These are phyloP conservation scores for Natrix natrix DNA, from an alignment of 2,797 vertebrate species.

Conservation along the genomic window DNA sequence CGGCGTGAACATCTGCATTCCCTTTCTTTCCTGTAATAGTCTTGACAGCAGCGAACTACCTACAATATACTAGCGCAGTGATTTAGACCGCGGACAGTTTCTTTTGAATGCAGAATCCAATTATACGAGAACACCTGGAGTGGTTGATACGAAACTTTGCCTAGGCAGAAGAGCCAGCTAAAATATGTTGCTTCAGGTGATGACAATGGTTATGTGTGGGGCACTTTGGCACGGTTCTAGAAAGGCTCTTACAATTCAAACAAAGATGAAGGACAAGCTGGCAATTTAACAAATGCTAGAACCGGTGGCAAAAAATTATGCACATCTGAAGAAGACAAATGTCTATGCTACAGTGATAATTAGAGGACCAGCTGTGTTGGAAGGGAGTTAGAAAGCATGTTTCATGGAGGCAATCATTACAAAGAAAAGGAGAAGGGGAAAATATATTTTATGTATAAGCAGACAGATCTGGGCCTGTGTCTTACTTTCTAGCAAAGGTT, in stretches of 20 bases:
- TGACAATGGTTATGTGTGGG: background rate
- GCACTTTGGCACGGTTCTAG: background rate
- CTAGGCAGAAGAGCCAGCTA: constrained; percentile 13
- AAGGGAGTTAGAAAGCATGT: background rate
- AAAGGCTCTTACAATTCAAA: background rate
- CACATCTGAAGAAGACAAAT: background rate
- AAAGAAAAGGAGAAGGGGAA: background rate
- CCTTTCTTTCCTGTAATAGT: constrained; percentile 12
- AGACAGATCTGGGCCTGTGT: background rate
- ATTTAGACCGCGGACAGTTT: background rate
- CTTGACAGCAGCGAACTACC: constrained; percentile 6
- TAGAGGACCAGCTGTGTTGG: background rate
- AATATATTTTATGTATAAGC: background rate
- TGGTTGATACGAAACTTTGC: constrained; percentile 9
- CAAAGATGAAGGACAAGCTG: background rate
- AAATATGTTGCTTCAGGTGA: constrained; percentile 9
- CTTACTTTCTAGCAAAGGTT: background rate
- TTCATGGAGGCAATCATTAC: background rate
- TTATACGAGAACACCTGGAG: constrained; percentile 20
- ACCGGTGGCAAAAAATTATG: background rate
- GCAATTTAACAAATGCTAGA: constrained; percentile 12
- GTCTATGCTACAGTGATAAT: constrained; percentile 3
- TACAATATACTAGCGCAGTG: constrained; percentile 1
- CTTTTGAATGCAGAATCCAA: background rate
- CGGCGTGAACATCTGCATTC: constrained; percentile 16